Conservation (phyloP, 2,113 vertebrate genomes). For the Rhodinocichla rosea region DNA sequence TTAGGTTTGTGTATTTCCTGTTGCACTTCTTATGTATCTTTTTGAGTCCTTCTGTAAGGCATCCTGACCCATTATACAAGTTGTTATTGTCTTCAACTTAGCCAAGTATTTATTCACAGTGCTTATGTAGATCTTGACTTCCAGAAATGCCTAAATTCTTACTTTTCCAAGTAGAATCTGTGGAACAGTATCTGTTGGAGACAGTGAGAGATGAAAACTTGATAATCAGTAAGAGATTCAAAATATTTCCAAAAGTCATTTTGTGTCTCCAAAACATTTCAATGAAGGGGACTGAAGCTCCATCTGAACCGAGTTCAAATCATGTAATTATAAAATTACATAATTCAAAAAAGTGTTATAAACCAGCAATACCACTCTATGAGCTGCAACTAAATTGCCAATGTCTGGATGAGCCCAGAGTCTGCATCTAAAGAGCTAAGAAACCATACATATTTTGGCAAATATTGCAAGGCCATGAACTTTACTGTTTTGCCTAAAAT, state of each 20-base stretch:
- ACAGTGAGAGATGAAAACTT: background rate
- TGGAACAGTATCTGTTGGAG: background rate
- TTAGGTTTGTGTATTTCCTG: background rate
- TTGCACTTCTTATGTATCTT: background rate
- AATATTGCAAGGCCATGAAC: background rate
- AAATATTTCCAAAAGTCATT: background rate
- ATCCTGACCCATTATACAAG: background rate
- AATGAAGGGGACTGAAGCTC: background rate
- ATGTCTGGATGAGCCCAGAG: background rate
- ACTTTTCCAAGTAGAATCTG: background rate
- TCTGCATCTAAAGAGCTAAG: background rate
- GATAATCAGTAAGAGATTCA: background rate
- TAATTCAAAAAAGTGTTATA: background rate
- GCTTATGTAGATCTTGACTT: background rate
- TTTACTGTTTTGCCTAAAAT: background rate
- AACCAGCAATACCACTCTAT: background rate
- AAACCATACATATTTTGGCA: accelerated
- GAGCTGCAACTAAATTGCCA: background rate
- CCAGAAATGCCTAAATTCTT: background rate
- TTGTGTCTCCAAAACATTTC: background rate
- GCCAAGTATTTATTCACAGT: background rate
- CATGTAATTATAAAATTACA: background rate
- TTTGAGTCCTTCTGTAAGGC: background rate
- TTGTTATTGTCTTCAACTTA: background rate
- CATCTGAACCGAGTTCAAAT: background rate